Base-by-base conservation (phyloP, 1,140 invertebrate genomes). In the Ceratosolen solmsi region DNA sequence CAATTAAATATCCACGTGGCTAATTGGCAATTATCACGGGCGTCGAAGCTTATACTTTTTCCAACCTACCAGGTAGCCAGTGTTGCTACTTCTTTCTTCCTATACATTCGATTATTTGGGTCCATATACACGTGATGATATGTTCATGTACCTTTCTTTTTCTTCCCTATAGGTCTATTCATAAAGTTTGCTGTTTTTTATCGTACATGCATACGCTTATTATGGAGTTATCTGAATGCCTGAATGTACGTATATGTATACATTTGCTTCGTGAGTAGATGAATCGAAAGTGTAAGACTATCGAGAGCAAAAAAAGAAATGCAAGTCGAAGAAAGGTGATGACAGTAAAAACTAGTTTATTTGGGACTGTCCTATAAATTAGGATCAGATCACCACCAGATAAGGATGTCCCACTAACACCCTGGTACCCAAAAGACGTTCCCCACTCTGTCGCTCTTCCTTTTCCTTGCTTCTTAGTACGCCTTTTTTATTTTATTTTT, bases 321-420 rank as follows among this genome's bases (percentile, higher is more conserved):
- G 85, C 54, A 46, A 79, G 54, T 79, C 79, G 80, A 85, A 82
- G 79, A 85, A 86, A 91, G 89, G 90, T 91, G 91, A 91, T 90
- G 90, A 91, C 90, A 91, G 90, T 90, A 89, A 88, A 91, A 91
- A 92, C 91, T 92, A 91, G 91, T 92, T 92, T 92, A 92, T 92
- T 92, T 90, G 89, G 90, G 90, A 90, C 90, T 88, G 86, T 89
- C 88, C 90, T 91, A 91, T 92, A 92, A 92, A 92, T 92, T 92
- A 92, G 90, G 90, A 91, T 91, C 90, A 91, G 91, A 92, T 92
- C 89, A 87, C 90, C 89, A 88, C 86, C 85, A 89, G 91, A 92
- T 92, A 92, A 92, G 90, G 86, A 84, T 89, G 89, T 89, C 88
- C 89, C 87, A 89, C 89, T 91, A 91, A 92, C 91, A 92, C 90